These are phyloP conservation scores for Coboldia fuscipes DNA, from an alignment of 1,140 invertebrate genomes.

Conservation along the genomic window DNA sequence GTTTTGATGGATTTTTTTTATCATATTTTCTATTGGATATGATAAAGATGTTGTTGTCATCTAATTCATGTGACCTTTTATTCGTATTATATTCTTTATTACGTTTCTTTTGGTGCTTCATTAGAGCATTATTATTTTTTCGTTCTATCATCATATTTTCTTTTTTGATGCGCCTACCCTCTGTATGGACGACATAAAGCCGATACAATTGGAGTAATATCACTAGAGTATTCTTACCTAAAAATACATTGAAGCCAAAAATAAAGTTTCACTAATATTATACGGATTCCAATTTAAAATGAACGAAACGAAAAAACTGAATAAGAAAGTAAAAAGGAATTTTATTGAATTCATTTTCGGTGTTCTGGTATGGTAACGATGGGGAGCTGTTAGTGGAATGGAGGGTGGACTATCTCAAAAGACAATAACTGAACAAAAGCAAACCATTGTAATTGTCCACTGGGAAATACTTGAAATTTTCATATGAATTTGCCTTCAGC, in stretches of 20 bases:
- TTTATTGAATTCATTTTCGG: not conserved
- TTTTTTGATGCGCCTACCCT: slow-evolving; percentile 28
- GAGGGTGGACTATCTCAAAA: not conserved
- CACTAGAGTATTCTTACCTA: slow-evolving; percentile 65
- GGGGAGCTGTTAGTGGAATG: not conserved
- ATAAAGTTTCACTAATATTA: not conserved
- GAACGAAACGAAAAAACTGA: not conserved
- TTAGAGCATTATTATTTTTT: too few species aligned
- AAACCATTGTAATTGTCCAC: not conserved
- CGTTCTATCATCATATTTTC: slow-evolving; percentile 16
- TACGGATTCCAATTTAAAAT: not conserved
- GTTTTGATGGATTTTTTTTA: not conserved
- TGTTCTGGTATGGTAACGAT: not conserved
- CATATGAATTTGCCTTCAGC: not conserved
- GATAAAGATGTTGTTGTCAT: slow-evolving; percentile 26
- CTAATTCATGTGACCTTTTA: slow-evolving; percentile 9
- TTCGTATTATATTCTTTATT: slow-evolving; percentile 16
- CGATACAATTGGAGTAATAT: slow-evolving; percentile 69
- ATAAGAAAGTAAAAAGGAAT: not conserved
- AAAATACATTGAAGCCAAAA: slow-evolving; percentile 33
- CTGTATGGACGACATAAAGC: slow-evolving; percentile 54
- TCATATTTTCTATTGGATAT: slow-evolving; percentile 25
- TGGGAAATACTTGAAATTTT: not conserved
- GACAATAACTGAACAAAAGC: not conserved
- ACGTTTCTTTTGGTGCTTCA: slow-evolving; percentile 21